Percentiles rank a stretch among this genome's conserved stretches.
These are phyloP conservation scores for Synanthedon tipuliformis DNA, from an alignment of 2,888 invertebrate species.

Conservation along the genomic window DNA sequence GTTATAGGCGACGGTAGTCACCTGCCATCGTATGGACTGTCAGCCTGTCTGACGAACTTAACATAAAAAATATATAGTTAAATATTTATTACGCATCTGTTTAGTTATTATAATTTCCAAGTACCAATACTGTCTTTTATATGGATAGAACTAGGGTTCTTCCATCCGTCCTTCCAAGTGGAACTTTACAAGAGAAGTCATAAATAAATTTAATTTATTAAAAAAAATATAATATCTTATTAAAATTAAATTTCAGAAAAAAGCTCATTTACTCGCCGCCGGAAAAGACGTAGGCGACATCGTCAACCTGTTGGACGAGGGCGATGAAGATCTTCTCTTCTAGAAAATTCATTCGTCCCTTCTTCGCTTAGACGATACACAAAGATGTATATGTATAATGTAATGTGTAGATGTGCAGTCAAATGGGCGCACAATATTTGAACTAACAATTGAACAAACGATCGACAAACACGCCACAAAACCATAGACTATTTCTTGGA, in stretches of 20 bases:
- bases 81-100: too few relatives aligned
- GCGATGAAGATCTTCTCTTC: slow-evolving; percentile 91
- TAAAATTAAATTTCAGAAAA: slow-evolving; percentile 33
- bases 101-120: too few relatives aligned
- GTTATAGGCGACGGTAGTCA: too few relatives aligned
- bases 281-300: slow-evolving; percentile 45
- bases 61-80: too few relatives aligned
- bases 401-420: slow-evolving; percentile 34
- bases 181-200: too few relatives aligned
- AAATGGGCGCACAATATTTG: not conserved
- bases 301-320: slow-evolving; percentile 85
- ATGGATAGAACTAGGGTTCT: too few relatives aligned
- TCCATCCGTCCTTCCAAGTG: too few relatives aligned
- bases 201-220: too few relatives aligned
- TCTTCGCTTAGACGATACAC: slow-evolving; percentile 10
- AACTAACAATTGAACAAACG: not conserved
- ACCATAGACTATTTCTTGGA: not conserved
- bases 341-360: slow-evolving; percentile 46
- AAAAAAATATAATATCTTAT: not conserved
- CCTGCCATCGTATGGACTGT: too few relatives aligned
- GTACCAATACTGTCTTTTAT: too few relatives aligned
- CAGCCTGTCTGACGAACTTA: too few relatives aligned
- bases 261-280: slow-evolving; percentile 24
- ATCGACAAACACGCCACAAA: not conserved
- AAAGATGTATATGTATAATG: slow-evolving; percentile 19